Evolutionary conservation across 2,797 vertebrate species (phyloP), one percentile per base, ranked within the genome.

Genomic region (Pseudochirops cupreus): DNA sequence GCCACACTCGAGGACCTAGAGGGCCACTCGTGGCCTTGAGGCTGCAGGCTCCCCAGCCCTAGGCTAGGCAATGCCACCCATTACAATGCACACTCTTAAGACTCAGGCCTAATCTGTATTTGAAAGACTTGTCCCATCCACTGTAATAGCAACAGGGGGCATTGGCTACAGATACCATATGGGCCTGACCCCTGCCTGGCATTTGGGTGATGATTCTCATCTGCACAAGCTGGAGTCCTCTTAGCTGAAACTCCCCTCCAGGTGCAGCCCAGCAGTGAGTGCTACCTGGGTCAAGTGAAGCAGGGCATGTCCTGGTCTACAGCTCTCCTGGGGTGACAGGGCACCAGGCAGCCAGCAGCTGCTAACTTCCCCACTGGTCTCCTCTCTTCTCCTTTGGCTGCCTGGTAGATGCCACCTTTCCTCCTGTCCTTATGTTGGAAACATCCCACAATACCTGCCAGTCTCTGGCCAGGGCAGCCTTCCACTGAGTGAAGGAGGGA

Each of bases 201-300:
- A 94, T 58, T 5, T 93, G 50, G 93, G 93, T 55, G 92, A 0
- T 9, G 67, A 46, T 24, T 50, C n/a, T 93, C 87, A 54, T 87
- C 28, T 39, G 18, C 2, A 9, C n/a, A 24, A 21, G 5, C n/a
- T 82, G n/a, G n/a, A 57, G 46, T 82, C 91, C 94, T 39, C 11
- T 59, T 94, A 56, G 91, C 95, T 94, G 13, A n/a, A n/a, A 74
- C 62, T 91, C 5, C 90, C 92, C 93, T 74, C 92, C 31, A 55
- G 92, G 90, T 94, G 56, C 91, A 94, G 56, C 33, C 52, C 3
- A 59, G 74, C 92, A 9, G 2, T 21, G 18, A 14, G 57, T 53
- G 31, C 4, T 0, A 33, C 56, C 62, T 53, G 52, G 46, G 33
- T 10, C 56, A 12, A 33, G 59, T 4, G 12, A 62, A 62, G 29